These are phyloP conservation scores for Bombylius discolor DNA, from an alignment of 2,888 invertebrate species.

Conservation along the genomic window DNA sequence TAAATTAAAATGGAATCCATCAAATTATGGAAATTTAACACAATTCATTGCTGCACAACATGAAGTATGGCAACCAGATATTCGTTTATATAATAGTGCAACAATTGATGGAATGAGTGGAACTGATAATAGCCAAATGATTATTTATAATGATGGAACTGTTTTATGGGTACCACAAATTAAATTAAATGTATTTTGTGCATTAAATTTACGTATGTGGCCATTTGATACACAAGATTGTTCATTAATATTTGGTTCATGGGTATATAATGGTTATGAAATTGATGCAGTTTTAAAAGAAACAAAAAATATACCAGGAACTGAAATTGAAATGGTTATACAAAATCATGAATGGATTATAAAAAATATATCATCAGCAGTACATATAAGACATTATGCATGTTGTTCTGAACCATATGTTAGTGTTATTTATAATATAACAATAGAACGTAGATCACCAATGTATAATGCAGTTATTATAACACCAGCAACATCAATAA, in stretches of 20 bases:
- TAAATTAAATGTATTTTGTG: slow-evolving; percentile 51
- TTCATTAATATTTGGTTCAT: slow-evolving; percentile 56
- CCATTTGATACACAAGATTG: slow-evolving; percentile 61
- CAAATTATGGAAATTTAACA: slow-evolving; percentile 50
- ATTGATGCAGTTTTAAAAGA: slow-evolving; percentile 35
- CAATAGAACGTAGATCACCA: slow-evolving; percentile 42
- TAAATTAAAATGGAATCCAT: slow-evolving; percentile 57
- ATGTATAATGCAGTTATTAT: slow-evolving; percentile 49
- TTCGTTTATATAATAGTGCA: slow-evolving; percentile 55
- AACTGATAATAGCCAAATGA: neutral
- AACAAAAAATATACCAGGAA: neutral
- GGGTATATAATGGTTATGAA: slow-evolving; percentile 51
- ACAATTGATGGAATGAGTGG: neutral
- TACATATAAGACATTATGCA: slow-evolving; percentile 28
- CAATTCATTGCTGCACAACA: slow-evolving; percentile 49
- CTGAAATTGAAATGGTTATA: slow-evolving; percentile 20
- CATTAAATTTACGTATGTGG: slow-evolving; percentile 56
- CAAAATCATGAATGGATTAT: slow-evolving; percentile 37
- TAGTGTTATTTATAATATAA: neutral
- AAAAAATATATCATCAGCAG: slow-evolving; percentile 25
- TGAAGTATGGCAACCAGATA: slow-evolving; percentile 69
- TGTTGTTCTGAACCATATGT: slow-evolving; percentile 45
- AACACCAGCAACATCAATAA: slow-evolving; percentile 48
- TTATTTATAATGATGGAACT: slow-evolving; percentile 35
- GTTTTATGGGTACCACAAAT: slow-evolving; percentile 56